These are phyloP conservation scores for Mohoua ochrocephala DNA, from an alignment of 2,113 vertebrate species.

Conservation along the genomic window DNA sequence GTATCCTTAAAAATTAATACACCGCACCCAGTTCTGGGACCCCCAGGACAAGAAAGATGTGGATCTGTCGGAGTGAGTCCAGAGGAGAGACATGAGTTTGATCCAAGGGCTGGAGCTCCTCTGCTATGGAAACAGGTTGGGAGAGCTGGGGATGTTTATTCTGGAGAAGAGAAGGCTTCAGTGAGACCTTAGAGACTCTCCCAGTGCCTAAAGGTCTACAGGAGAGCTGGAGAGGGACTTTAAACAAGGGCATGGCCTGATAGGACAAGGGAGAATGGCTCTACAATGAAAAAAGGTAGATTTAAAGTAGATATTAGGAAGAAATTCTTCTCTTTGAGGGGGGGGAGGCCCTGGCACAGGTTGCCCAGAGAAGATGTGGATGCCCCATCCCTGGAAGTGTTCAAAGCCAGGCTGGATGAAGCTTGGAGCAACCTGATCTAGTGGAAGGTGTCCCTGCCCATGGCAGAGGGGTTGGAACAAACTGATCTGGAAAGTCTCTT, in stretches of 20 bases:
- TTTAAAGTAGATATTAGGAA: neutral
- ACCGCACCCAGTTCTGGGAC: neutral
- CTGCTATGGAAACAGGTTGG: neutral
- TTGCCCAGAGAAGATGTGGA: neutral
- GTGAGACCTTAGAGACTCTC: neutral
- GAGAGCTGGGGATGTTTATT: neutral
- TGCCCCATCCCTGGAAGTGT: neutral
- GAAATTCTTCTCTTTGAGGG: neutral
- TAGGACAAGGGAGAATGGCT: accelerated
- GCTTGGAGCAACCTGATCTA: neutral
- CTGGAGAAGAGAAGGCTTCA: neutral
- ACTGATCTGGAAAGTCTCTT: neutral
- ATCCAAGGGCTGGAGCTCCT: neutral
- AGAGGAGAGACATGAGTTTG: accelerated
- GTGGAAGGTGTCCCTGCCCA: neutral
- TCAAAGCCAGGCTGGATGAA: accelerated
- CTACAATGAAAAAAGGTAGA: neutral
- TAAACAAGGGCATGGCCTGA: neutral
- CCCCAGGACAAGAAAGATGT: accelerated
- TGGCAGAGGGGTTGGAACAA: neutral
- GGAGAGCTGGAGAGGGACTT: neutral
- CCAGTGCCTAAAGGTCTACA: neutral
- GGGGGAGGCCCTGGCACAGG: accelerated
- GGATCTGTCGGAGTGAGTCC: neutral
- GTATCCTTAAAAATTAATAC: neutral